Conservation (phyloP, 2,113 vertebrate species). For the Lontra canadensis region DNA sequence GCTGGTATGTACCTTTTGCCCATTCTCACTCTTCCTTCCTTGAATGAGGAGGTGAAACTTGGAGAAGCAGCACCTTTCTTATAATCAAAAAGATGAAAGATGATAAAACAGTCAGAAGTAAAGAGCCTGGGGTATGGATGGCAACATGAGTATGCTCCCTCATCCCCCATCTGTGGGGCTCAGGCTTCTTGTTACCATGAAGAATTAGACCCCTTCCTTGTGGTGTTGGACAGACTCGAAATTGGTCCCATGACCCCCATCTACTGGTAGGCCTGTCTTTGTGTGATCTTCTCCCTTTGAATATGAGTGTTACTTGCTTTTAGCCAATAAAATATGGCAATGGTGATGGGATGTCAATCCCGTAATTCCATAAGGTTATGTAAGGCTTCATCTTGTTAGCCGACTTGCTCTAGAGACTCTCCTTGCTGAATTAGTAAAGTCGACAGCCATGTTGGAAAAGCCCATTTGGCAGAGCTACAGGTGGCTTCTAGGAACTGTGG, state of each 20-base stretch:
- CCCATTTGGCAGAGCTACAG: neutral
- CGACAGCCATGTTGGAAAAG: neutral
- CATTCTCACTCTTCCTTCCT: neutral
- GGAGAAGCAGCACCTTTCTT: neutral
- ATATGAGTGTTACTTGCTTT: neutral
- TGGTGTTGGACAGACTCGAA: neutral
- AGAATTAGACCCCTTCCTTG: neutral
- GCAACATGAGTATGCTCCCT: neutral
- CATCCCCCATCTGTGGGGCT: too few relatives aligned
- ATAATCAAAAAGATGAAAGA: neutral
- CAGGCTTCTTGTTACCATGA: neutral
- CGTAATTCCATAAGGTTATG: rapidly evolving
- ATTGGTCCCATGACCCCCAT: too few relatives aligned
- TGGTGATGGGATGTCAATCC: too few relatives aligned
- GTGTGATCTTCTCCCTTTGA: neutral
- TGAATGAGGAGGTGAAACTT: neutral
- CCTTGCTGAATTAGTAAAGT: neutral
- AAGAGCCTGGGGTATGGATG: neutral
- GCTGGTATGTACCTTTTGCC: neutral
- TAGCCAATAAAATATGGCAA: neutral
- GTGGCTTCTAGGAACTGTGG: neutral
- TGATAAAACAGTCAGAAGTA: neutral
- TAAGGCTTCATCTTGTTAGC: neutral
- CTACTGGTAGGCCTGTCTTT: neutral
- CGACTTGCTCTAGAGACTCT: neutral